Base-by-base conservation (phyloP, 2,113 vertebrate genomes). In the Ancistrus triradiatus region DNA sequence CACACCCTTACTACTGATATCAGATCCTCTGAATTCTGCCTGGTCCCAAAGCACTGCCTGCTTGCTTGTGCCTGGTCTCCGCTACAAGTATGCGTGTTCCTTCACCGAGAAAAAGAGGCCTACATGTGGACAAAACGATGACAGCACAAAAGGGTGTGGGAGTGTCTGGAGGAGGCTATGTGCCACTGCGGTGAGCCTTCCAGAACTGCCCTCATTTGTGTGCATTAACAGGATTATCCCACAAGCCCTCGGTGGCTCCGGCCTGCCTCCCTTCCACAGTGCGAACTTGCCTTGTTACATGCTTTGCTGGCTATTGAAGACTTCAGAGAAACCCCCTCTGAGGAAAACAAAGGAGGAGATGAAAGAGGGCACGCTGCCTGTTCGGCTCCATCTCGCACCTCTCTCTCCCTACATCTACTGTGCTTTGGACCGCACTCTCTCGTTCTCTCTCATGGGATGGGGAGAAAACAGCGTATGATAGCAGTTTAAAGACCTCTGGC, bases 251-350 rank as follows among this genome's bases (percentile, higher is more conserved):
- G 38, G 70, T 69, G 61, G 69, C 74, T 69, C 58, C 40, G 69
- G 69, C 57, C 62, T 68, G 50, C 48, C 38, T 67, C 56, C 49
- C 65, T 59, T 66, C 48, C 53, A 56, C 69, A 61, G 31, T 68
- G 65, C 58, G 63, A 59, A 59, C 59, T 74, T 37, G 65, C 58
- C 66, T 73, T 63, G 53, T 73, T 77, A 75, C 73, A 70, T 73
- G 73, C 66, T 75, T 77, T 70, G 63, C 69, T 63, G 66, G 69
- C 72, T 73, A 72, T 73, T 72, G 72, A 77, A 77, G 72, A 75
- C 73, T 75, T 77, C 73, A 75, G 76, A 77, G 62, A 70, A 68
- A 68, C 51, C 52, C 66, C 72, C 68, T 73, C 74, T 63, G 60
- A 73, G 76, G 43, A 60, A 68, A 66, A 72, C 69, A 59, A 74